These are phyloP conservation scores for Zophobas morio DNA, from an alignment of 1,140 invertebrate genomes.

Conservation along the genomic window DNA sequence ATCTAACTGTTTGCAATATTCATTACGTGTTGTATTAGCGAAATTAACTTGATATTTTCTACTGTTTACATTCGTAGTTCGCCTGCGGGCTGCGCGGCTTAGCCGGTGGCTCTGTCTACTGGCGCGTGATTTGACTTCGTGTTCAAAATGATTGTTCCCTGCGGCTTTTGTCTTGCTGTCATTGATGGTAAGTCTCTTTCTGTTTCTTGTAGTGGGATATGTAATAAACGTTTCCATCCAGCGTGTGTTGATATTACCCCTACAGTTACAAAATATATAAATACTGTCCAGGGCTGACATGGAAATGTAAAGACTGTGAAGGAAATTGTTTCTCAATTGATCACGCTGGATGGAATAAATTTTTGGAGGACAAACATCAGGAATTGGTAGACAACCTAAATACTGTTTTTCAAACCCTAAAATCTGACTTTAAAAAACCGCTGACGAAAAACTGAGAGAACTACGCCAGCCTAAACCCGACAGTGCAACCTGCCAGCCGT, in stretches of 20 bases:
- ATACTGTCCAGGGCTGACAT: background rate
- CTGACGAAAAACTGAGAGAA: background rate
- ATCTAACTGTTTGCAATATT: too few species aligned
- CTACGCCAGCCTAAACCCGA: background rate
- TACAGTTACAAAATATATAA: background rate
- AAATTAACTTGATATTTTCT: too few species aligned
- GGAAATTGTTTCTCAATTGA: background rate
- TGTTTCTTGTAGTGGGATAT: background rate
- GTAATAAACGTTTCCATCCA: background rate
- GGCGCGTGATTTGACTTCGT: too few species aligned
- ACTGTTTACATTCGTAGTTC: too few species aligned
- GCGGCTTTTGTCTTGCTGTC: background rate
- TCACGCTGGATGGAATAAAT: background rate
- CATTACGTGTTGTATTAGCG: too few species aligned
- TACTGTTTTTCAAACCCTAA: background rate
- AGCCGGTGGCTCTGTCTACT: too few species aligned
- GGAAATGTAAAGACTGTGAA: background rate
- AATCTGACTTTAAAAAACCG: background rate
- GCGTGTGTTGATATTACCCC: background rate
- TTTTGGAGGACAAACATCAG: background rate
- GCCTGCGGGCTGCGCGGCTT: too few species aligned
- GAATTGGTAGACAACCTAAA: background rate
- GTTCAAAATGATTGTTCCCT: constrained; percentile 20
- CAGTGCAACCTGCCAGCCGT: background rate
- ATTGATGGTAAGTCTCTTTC: background rate